Conservation (phyloP, 2,888 invertebrate genomes). For the Drosophila pegasa region DNA sequence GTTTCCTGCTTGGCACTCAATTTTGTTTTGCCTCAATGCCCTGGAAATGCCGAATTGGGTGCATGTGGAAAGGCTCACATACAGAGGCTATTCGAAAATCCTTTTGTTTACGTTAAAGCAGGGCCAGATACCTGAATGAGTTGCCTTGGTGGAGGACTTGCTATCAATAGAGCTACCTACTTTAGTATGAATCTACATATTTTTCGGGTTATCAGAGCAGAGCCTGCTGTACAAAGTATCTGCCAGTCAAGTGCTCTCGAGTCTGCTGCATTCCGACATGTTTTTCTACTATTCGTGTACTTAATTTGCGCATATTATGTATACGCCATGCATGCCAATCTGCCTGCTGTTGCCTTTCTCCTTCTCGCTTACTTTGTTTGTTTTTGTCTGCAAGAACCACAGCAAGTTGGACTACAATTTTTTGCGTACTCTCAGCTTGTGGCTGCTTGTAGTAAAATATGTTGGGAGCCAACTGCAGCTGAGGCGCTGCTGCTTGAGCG, state of each 20-base stretch:
- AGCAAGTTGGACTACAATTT: constrained; percentile 28
- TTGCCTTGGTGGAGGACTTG: not conserved
- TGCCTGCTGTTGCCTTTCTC: not conserved
- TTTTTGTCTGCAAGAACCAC: constrained; percentile 34
- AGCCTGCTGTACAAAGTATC: constrained; percentile 8
- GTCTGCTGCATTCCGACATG: not conserved
- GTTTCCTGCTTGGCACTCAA: constrained; percentile 27
- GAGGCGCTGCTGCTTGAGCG: not conserved
- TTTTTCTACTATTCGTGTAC: constrained; percentile 14
- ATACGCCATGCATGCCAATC: constrained; percentile 63
- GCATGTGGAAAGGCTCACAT: too few species aligned
- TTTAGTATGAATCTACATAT: not conserved
- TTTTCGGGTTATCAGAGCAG: not conserved
- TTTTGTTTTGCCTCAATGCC: constrained; percentile 1
- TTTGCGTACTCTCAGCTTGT: constrained; percentile 14
- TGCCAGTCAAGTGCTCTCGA: not conserved
- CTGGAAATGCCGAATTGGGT: not conserved
- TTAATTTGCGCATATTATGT: constrained; percentile 55
- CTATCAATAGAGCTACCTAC: not conserved
- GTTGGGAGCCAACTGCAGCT: constrained; percentile 31
- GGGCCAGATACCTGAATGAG: not conserved
- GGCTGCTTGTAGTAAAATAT: constrained; percentile 44
- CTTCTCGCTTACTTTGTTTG: constrained; percentile 1
- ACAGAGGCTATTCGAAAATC: not conserved
- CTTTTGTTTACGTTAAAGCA: not conserved